Base-by-base conservation (phyloP, 2,113 vertebrate species). In the Phycodurus eques region DNA sequence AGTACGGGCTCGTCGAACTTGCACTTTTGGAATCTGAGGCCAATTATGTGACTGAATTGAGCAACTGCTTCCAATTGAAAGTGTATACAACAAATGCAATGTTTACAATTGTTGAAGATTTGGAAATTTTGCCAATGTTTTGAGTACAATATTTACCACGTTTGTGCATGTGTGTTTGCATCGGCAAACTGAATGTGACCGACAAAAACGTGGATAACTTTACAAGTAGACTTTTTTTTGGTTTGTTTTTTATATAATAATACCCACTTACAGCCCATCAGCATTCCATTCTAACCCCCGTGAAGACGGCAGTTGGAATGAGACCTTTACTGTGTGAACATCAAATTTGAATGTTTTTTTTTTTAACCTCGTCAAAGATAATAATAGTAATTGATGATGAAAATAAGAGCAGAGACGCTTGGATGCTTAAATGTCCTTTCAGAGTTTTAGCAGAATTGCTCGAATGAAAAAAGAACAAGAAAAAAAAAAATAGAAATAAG, bases 11-110 rank as follows among this genome's bases (percentile, higher is more conserved):
- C 51, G 11, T 22, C 51, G 62, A 66, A 75, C 67, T 39, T 60
- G 66, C 13, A 56, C 61, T 68, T 74, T 82, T 35, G 13, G 62
- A 56, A 72, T 80, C 44, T 72, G 9, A 76, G 42, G 20, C 20
- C 47, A 31, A 72, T 66, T 57, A 59, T 14, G 42, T 63, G n/a
- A 47, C 11, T 67, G 53, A 27, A 65, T 46, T 22, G 42, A 43
- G 42, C 42, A 43, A 44, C 20, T 68, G 61, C 8, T 14, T 10
- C 19, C 1, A 7, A 1, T 20, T 22, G n/a, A 42, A n/a, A 33
- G 64, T 33, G 39, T 11, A 64, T 12, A 42, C n/a, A 27, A 57
- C 22, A 57, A 57, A 57, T 5, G 49, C 53, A n/a, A 39, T 39
- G 35, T 39, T 27, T 57, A n/a, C 5, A 8, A 33, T 60, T 54